phyloP scores from a whole-genome alignment of 2,797 vertebrate species.

The Brachymystax lenok region DNA sequence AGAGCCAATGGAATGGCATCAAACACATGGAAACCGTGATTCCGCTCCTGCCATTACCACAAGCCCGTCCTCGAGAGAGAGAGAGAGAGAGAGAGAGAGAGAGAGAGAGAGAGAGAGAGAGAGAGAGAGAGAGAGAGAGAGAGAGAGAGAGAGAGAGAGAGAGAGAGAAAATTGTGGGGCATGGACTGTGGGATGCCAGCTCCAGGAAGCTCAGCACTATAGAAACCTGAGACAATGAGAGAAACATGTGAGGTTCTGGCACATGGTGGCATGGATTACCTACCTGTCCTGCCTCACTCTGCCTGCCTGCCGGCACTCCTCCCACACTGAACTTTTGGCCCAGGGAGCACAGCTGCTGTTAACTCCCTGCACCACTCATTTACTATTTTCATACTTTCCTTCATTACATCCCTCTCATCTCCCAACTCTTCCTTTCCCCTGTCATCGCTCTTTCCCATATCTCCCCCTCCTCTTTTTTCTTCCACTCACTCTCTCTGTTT shows the following conservation, averaged over 20 bases:
- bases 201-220: constrained; percentile 59
- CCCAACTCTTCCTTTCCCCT: background rate
- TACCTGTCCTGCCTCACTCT: constrained; percentile 22
- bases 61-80: too few species aligned
- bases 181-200: constrained; percentile 35
- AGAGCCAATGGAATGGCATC: too few species aligned
- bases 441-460: background rate
- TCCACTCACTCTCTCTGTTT: background rate
- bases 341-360: constrained; percentile 61
- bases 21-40: too few species aligned
- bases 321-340: constrained; percentile 75
- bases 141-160: constrained; percentile 4
- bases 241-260: constrained; percentile 74
- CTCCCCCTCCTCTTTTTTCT: constrained; percentile 12
- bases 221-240: constrained; percentile 77
- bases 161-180: constrained; percentile 26
- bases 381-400: constrained; percentile 16
- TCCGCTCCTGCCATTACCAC: too few species aligned
- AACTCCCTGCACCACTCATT: constrained; percentile 32
- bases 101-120: too few species aligned
- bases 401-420: constrained; percentile 40
- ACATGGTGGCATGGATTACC: constrained; percentile 76
- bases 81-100: too few species aligned
- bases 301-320: constrained; percentile 15
- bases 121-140: too few species aligned